Conservation (phyloP, 1,140 invertebrate species). For the Archivesica marissinica region DNA sequence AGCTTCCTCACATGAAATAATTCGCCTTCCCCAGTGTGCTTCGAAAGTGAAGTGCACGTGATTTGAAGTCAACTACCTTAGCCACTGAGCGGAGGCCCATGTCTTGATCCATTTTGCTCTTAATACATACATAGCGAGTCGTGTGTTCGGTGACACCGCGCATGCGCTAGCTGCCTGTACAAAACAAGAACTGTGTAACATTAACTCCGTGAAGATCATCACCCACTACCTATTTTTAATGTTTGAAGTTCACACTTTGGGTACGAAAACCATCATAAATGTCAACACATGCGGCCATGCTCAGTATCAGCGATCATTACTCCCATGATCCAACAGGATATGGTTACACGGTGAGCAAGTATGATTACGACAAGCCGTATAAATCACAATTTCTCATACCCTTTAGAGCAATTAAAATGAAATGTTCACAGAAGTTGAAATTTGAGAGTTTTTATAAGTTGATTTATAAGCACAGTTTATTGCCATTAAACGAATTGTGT, state of each 20-base stretch:
- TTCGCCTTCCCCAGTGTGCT: too few species aligned
- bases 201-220: too few species aligned
- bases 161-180: too few species aligned
- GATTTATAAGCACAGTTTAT: slow-evolving; percentile 21
- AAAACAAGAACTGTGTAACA: too few species aligned
- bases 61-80: too few species aligned
- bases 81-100: too few species aligned
- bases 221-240: too few species aligned
- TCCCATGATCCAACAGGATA: slow-evolving; percentile 36
- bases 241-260: background rate
- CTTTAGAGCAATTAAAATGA: slow-evolving; percentile 17
- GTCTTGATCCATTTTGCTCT: too few species aligned
- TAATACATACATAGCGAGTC: too few species aligned
- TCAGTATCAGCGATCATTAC: background rate
- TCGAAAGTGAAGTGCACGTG: too few species aligned
- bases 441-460: slow-evolving; percentile 7
- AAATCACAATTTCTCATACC: slow-evolving; percentile 20
- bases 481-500: slow-evolving; percentile 30
- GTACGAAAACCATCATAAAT: background rate
- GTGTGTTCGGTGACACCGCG: too few species aligned
- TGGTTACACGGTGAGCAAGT: slow-evolving; percentile 43
- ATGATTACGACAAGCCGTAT: slow-evolving; percentile 38
- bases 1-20: too few species aligned
- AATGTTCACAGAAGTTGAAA: slow-evolving; percentile 26
- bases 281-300: background rate